Evolutionary conservation across 2,797 vertebrate species (phyloP).

Genomic region (Antrozous pallidus): DNA sequence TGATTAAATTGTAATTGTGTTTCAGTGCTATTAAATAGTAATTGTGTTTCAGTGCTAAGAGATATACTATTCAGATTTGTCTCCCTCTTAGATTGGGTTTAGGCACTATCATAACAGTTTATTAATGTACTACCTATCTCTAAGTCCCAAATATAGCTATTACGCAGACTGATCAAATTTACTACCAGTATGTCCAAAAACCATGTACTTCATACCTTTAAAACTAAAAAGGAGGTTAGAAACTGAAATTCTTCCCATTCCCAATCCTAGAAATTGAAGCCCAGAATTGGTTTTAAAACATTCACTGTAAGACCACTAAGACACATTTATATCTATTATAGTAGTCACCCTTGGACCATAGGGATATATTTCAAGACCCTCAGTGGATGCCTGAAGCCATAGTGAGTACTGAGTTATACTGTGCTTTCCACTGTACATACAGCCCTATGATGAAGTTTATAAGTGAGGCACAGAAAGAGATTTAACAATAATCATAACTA

Average conservation of each 20-base stretch:
- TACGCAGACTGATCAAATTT: not conserved
- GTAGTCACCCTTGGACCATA: not conserved
- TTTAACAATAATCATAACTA: not conserved
- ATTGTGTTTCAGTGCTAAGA: not conserved
- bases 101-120: not conserved
- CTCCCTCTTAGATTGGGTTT: not conserved
- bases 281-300: not conserved
- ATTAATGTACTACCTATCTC: not conserved
- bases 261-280: not conserved
- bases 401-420: not conserved
- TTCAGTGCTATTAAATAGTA: not conserved
- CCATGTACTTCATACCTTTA: not conserved
- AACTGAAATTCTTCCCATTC: not conserved
- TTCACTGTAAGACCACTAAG: not conserved
- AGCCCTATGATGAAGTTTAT: not conserved
- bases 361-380: not conserved
- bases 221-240: not conserved
- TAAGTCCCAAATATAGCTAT: not conserved
- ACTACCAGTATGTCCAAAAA: not conserved
- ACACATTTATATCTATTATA: not conserved
- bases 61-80: not conserved
- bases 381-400: not conserved
- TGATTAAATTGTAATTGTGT: not conserved
- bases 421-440: not conserved
- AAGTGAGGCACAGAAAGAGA: not conserved